These are phyloP conservation scores for Sylvia borin DNA, from an alignment of 2,797 vertebrate genomes.

Conservation along the genomic window DNA sequence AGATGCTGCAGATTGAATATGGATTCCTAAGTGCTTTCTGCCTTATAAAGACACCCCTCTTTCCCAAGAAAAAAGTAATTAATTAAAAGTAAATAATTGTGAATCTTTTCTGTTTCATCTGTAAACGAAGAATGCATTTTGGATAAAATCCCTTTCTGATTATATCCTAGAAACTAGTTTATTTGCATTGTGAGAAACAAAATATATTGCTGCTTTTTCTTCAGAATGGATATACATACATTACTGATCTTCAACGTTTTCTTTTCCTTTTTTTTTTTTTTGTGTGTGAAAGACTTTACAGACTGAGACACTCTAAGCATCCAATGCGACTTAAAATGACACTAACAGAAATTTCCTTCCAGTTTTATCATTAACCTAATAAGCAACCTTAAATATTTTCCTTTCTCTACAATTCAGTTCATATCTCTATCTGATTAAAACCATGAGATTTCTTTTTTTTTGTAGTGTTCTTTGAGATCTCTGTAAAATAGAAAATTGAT, in stretches of 20 bases:
- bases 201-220: not conserved
- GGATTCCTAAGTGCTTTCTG: not conserved
- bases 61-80: accelerated
- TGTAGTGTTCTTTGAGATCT: not conserved
- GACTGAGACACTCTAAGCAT: not conserved
- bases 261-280: not conserved
- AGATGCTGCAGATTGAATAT: not conserved
- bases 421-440: not conserved
- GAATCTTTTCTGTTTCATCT: not conserved
- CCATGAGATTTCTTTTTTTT: not conserved
- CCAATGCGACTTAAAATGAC: not conserved
- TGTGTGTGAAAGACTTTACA: not conserved
- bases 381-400: not conserved
- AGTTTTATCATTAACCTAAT: not conserved
- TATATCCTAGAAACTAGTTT: not conserved
- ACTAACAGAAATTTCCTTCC: not conserved
- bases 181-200: not conserved
- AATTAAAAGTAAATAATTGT: not conserved
- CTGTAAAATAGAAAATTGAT: not conserved
- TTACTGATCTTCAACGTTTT: not conserved
- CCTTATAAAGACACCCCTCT: accelerated
- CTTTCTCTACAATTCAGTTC: not conserved
- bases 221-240: not conserved
- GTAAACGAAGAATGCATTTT: not conserved
- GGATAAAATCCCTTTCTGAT: not conserved